phyloP scores from a whole-genome alignment of 2,797 vertebrate species.

The Pipistrellus pipistrellus region DNA sequence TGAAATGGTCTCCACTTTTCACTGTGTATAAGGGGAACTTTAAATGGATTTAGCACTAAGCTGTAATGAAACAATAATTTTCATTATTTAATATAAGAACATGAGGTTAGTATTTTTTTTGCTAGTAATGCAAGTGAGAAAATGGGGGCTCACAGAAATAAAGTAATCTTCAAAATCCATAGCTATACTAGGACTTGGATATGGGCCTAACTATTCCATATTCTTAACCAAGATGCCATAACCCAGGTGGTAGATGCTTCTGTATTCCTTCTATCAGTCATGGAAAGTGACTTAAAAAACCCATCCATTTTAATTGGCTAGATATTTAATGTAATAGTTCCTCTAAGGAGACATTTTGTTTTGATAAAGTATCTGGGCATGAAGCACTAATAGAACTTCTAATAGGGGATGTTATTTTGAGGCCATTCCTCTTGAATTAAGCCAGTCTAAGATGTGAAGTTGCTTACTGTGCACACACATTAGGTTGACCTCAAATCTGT shows the following conservation, averaged over 20 bases:
- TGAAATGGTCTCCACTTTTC: slow-evolving; percentile 40
- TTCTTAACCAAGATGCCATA: not conserved
- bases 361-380: not conserved
- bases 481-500: slow-evolving; percentile 1
- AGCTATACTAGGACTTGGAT: not conserved
- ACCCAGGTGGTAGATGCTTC: not conserved
- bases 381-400: not conserved
- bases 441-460: not conserved
- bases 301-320: slow-evolving; percentile 3
- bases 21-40: not conserved
- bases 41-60: slow-evolving; percentile 13
- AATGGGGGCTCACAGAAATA: not conserved
- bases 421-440: slow-evolving; percentile 14
- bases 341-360: slow-evolving; percentile 5
- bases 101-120: not conserved
- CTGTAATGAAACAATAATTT: slow-evolving; percentile 13
- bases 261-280: not conserved
- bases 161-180: not conserved
- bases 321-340: not conserved
- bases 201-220: not conserved
- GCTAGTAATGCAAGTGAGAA: slow-evolving; percentile 25
- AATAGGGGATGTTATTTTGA: not conserved
- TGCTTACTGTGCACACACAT: not conserved
- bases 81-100: slow-evolving; percentile 5
- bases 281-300: not conserved